These are phyloP conservation scores for Xanthia icteritia DNA, from an alignment of 2,888 invertebrate genomes.

Conservation along the genomic window DNA sequence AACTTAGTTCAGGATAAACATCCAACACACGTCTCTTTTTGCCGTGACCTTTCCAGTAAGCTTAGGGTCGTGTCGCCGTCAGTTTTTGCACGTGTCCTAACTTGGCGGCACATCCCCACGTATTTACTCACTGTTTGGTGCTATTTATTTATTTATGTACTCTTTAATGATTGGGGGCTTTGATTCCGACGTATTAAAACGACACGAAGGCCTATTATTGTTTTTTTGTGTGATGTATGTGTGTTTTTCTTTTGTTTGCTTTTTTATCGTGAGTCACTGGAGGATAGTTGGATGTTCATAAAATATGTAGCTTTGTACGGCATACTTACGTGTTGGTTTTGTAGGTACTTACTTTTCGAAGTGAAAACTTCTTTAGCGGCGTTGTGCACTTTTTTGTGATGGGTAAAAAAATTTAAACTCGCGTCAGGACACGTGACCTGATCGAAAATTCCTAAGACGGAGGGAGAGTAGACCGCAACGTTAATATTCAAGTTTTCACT, in stretches of 20 bases:
- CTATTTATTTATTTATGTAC: constrained; percentile 86
- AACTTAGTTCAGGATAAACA: constrained; percentile 32
- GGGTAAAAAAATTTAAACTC: too few relatives aligned
- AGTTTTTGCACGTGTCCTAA: constrained; percentile 65
- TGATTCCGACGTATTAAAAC: constrained; percentile 84
- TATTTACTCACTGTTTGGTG: constrained; percentile 80
- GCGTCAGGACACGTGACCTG: too few relatives aligned
- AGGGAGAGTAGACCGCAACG: too few relatives aligned
- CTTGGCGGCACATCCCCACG: constrained; percentile 77
- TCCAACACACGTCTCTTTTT: constrained; percentile 18
- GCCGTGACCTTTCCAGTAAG: constrained; percentile 52
- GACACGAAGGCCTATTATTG: constrained; percentile 73
- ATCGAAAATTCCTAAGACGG: too few relatives aligned
- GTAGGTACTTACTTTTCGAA: too few relatives aligned
- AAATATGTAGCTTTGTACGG: constrained; percentile 5
- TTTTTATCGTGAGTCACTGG: constrained; percentile 45
- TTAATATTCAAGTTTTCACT: too few relatives aligned
- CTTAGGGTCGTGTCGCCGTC: constrained; percentile 34
- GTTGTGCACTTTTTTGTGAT: too few relatives aligned
- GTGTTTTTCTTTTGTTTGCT: constrained; percentile 56
- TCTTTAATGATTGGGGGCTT: constrained; percentile 87
- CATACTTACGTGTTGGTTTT: neutral
- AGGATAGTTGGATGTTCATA: constrained; percentile 24
- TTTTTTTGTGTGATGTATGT: constrained; percentile 73
- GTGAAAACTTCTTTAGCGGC: too few relatives aligned